phyloP scores from a whole-genome alignment of 2,113 vertebrate species.

The Stigmatopora argus region DNA sequence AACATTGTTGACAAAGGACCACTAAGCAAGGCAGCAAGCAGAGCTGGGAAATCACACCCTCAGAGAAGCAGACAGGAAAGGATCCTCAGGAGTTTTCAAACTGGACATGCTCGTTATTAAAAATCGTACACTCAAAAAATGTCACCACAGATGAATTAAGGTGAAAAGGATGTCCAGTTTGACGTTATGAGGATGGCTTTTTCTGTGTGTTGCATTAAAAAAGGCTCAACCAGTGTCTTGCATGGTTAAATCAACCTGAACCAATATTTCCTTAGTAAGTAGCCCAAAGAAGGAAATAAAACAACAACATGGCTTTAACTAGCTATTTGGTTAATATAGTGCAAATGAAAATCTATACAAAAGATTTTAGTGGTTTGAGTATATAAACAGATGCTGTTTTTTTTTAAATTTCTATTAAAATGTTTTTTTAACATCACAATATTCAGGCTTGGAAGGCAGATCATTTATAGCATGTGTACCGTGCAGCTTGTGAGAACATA shows the following conservation, averaged over 20 bases:
- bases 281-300: conserved; percentile 51
- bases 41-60: conserved; percentile 36
- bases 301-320: conserved; percentile 43
- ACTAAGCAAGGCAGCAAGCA: conserved; percentile 62
- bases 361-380: conserved; percentile 57
- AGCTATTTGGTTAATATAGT: conserved; percentile 64
- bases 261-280: conserved; percentile 56
- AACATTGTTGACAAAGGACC: conserved; percentile 64
- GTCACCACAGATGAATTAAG: background rate
- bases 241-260: conserved; percentile 68
- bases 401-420: conserved; percentile 21
- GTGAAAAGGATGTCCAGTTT: conserved; percentile 15
- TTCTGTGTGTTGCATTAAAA: conserved; percentile 44
- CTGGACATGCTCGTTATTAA: background rate
- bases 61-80: conserved; percentile 40
- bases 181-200: conserved; percentile 43
- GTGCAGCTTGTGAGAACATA: conserved; percentile 49
- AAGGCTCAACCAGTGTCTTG: conserved; percentile 71
- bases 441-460: conserved; percentile 39
- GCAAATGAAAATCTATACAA: conserved; percentile 74
- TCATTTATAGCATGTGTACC: conserved; percentile 41
- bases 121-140: background rate
- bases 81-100: background rate
- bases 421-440: conserved; percentile 34
- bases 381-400: conserved; percentile 51